These are phyloP conservation scores for Drosophila varians DNA, from an alignment of 1,140 invertebrate genomes.

Conservation along the genomic window DNA sequence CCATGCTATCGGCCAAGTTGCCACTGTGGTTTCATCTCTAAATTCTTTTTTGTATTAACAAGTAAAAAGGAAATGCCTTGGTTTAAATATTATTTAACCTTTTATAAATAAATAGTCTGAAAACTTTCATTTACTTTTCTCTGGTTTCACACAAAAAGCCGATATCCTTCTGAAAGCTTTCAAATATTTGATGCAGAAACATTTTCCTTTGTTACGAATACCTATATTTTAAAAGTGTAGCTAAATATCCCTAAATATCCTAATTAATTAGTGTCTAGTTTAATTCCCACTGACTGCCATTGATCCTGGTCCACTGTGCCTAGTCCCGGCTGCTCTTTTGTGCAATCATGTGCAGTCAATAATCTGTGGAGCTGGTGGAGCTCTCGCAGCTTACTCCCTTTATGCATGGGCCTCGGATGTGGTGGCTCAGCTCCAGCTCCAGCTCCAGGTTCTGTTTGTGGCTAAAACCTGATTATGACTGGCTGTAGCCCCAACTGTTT, in stretches of 20 bases:
- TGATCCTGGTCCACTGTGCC: conserved; percentile 11
- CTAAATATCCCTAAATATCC: too few species aligned
- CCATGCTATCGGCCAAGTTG: conserved; percentile 10
- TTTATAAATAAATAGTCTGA: too few species aligned
- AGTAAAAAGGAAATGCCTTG: too few species aligned
- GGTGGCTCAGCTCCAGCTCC: conserved; percentile 6
- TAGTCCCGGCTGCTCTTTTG: conserved; percentile 50
- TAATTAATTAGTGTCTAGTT: background rate
- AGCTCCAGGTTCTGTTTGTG: conserved; percentile 21
- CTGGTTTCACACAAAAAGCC: too few species aligned
- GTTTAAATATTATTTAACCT: too few species aligned
- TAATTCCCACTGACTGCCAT: background rate
- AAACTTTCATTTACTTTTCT: too few species aligned
- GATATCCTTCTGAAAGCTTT: too few species aligned
- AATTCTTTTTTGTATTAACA: background rate
- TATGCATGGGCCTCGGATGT: conserved; percentile 36
- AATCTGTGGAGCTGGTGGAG: conserved; percentile 38
- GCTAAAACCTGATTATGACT: conserved; percentile 81
- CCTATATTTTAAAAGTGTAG: too few species aligned
- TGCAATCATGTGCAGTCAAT: conserved; percentile 72
- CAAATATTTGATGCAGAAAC: too few species aligned
- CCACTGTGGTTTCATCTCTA: conserved; percentile 7
- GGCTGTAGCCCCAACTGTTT: conserved; percentile 58
- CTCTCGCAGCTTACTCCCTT: conserved; percentile 54
- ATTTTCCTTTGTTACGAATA: too few species aligned